Percentiles rank a stretch among this genome's conserved stretches.
phyloP scores from a whole-genome alignment of 2,888 invertebrate genomes.

The Hydrotaea diabolus region DNA sequence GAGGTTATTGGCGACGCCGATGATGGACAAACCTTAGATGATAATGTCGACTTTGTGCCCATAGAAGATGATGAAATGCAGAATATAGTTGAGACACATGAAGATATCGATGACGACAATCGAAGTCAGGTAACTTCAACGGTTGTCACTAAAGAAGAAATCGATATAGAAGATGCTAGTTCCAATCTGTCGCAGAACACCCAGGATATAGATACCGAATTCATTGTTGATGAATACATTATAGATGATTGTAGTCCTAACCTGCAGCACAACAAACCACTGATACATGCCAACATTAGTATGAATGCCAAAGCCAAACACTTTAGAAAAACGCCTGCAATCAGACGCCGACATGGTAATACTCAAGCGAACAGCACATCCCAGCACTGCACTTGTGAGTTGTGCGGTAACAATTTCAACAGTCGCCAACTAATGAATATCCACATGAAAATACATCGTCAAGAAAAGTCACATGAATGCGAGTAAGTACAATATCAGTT shows the following conservation, averaged over 20 bases:
- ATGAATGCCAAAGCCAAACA: background rate
- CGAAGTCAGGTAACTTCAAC: constrained; percentile 28
- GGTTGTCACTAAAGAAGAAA: constrained; percentile 12
- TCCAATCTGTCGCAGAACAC: constrained; percentile 32
- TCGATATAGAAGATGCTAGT: constrained; percentile 34
- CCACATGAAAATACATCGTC: constrained; percentile 72
- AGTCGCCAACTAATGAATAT: constrained; percentile 68
- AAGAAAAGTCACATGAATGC: constrained; percentile 69
- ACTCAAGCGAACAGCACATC: background rate
- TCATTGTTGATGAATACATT: constrained; percentile 32
- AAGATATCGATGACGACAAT: constrained; percentile 17
- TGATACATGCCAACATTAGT: background rate
- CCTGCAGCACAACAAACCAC: background rate
- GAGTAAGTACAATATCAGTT: constrained; percentile 61
- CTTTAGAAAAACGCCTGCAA: background rate
- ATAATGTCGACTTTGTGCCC: constrained; percentile 23
- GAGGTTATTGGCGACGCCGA: too few species aligned
- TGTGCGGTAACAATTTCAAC: constrained; percentile 71
- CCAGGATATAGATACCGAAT: constrained; percentile 21
- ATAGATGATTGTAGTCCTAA: constrained; percentile 7
- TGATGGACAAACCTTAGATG: background rate
- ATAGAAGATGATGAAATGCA: background rate
- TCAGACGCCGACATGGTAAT: constrained; percentile 29
- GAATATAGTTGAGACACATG: background rate
- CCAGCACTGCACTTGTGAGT: constrained; percentile 61